Evolutionary conservation across 1,140 invertebrate species (phyloP).

Genomic region (Ips typographus): DNA sequence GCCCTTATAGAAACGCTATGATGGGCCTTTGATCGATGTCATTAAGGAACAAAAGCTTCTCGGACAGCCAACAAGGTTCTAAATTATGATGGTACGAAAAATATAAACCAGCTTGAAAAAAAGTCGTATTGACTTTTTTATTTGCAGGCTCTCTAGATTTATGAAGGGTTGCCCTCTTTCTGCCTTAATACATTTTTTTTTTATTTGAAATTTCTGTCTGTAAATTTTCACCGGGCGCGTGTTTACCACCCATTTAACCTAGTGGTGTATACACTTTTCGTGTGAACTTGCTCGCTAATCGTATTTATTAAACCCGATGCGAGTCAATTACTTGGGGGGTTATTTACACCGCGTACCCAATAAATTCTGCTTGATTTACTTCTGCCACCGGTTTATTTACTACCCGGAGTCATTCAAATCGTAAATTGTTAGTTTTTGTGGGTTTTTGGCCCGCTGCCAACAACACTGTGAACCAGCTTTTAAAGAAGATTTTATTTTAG

Average conservation of each 20-base stretch:
- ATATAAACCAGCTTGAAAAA: neutral
- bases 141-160: neutral
- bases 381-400: constrained; percentile 31
- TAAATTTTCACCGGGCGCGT: constrained; percentile 16
- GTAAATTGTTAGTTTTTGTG: constrained; percentile 27
- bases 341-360: constrained; percentile 32
- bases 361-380: constrained; percentile 38
- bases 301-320: constrained; percentile 43
- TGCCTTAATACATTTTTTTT: no score
- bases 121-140: neutral
- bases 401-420: constrained; percentile 28
- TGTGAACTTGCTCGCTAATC: constrained; percentile 44
- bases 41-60: constrained; percentile 12
- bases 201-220: neutral
- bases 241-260: constrained; percentile 34
- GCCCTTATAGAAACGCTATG: constrained; percentile 11
- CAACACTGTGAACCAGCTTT: constrained; percentile 4
- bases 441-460: constrained; percentile 15
- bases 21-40: constrained; percentile 13
- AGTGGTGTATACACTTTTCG: constrained; percentile 32
- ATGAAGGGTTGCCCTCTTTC: no score
- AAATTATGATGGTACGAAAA: constrained; percentile 12
- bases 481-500: constrained; percentile 8
- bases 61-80: constrained; percentile 10
- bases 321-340: constrained; percentile 42